Evolutionary conservation across 1,140 invertebrate genomes (phyloP), one percentile per base, ranked within the genome.

Genomic region (Octopus sinensis): DNA sequence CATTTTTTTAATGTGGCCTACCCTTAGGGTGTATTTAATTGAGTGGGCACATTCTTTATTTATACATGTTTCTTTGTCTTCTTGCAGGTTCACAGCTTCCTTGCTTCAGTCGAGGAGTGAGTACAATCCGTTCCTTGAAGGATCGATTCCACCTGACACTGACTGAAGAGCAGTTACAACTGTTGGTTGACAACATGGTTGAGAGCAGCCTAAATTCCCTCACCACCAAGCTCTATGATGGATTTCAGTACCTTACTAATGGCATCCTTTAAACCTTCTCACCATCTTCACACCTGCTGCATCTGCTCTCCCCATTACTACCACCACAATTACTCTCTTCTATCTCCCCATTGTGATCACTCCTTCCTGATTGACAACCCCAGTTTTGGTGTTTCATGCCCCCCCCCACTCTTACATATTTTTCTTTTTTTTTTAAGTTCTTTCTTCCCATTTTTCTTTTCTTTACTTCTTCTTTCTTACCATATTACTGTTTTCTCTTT

Each of bases 161-260:
- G 87, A 99, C 98, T 0, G 98, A 99, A 90, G 96, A 97, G 90
- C 97, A 99, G 91, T 92, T 99, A 77, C 95, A 96, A 86, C 93
- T 95, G 53, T 93, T 97, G 79, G 96, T 99, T 0, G 96, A 99
- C 86, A 93, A 94, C 80, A 93, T 99, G 89, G 98, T 99, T 9
- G 95, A 98, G 86, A 95, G 96, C 84, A 97, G 96, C 89, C 93
- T 98, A 62, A 95, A 98, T 90, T 99, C 98, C 53, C 93, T 98
- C 80, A 99, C 97, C 77, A 99, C 98, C 5, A 96, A 97, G 90
- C 93, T 99, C 13, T 99, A 99, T 91, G 98, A 99, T 92, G 95
- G 96, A 86, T 99, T 98, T 92, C 98, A 99, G 92, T 99, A 99
- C 93, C 95, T 98, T 86, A 98, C 98, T 83, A 99, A 99, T 92